These are phyloP conservation scores for Tipula vernalis DNA, from an alignment of 2,888 invertebrate species.

Conservation along the genomic window DNA sequence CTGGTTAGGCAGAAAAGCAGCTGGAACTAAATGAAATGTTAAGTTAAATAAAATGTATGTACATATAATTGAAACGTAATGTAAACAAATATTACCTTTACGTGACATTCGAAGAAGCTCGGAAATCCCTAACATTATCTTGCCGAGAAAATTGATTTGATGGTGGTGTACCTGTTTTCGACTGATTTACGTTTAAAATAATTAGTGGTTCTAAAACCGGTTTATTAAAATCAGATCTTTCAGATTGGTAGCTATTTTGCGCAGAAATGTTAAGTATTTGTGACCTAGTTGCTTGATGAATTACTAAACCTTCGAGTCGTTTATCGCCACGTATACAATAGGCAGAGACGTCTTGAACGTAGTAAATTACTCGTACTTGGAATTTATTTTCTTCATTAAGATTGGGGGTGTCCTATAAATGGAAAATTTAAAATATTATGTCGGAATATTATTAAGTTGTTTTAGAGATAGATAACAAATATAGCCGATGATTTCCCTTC, in stretches of 20 bases:
- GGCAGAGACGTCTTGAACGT: background rate
- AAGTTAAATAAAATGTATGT: background rate
- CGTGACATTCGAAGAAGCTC: background rate
- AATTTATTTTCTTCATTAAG: background rate
- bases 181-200: background rate
- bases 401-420: background rate
- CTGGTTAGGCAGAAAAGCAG: background rate
- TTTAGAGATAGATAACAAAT: too few species aligned
- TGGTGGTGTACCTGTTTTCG: background rate
- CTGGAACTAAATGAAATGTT: background rate
- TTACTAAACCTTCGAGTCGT: background rate
- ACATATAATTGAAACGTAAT: background rate
- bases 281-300: background rate
- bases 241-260: background rate
- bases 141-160: background rate
- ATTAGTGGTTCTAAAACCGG: background rate
- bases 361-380: background rate
- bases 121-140: background rate
- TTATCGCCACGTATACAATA: background rate
- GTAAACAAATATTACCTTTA: background rate
- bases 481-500: too few species aligned
- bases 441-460: too few species aligned
- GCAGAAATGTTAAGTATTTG: background rate
- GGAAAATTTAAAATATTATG: background rate
- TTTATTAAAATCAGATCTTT: background rate